phyloP scores from a whole-genome alignment of 2,113 vertebrate genomes.

The Australoheros scitulus region DNA sequence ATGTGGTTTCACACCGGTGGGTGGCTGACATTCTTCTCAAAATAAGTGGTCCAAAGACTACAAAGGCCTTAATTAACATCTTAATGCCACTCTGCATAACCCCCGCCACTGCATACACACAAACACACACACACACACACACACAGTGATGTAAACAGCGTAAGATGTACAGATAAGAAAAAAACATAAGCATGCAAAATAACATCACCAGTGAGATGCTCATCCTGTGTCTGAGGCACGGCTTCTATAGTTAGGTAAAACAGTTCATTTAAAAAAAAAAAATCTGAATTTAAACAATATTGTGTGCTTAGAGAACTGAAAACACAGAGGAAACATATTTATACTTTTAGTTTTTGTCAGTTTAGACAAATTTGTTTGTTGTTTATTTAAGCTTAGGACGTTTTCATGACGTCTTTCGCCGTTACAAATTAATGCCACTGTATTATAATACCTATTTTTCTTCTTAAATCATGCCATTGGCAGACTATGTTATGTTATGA shows the following conservation, averaged over 20 bases:
- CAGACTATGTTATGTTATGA: not conserved
- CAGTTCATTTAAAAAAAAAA: too few relatives aligned
- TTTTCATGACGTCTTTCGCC: not conserved
- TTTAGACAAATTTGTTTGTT: not conserved
- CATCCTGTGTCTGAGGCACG: not conserved
- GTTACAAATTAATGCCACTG: not conserved
- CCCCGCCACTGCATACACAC: not conserved
- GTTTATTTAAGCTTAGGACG: not conserved
- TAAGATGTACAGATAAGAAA: constrained; percentile 23
- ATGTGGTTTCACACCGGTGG: constrained; percentile 55
- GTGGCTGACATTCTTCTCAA: constrained; percentile 52
- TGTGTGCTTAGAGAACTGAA: too few relatives aligned
- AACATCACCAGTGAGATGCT: not conserved
- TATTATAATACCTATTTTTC: not conserved
- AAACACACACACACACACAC: not conserved
- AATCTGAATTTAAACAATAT: too few relatives aligned
- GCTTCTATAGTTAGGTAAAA: not conserved
- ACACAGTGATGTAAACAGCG: not conserved
- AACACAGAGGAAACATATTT: too few relatives aligned
- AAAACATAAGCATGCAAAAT: not conserved
- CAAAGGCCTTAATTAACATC: constrained; percentile 61
- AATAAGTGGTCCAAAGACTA: constrained; percentile 54
- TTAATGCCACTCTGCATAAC: constrained; percentile 29
- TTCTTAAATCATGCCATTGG: not conserved
- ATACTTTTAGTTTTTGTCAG: not conserved